phyloP scores from a whole-genome alignment of 2,888 invertebrate species.

The Acanthosoma haemorrhoidale region DNA sequence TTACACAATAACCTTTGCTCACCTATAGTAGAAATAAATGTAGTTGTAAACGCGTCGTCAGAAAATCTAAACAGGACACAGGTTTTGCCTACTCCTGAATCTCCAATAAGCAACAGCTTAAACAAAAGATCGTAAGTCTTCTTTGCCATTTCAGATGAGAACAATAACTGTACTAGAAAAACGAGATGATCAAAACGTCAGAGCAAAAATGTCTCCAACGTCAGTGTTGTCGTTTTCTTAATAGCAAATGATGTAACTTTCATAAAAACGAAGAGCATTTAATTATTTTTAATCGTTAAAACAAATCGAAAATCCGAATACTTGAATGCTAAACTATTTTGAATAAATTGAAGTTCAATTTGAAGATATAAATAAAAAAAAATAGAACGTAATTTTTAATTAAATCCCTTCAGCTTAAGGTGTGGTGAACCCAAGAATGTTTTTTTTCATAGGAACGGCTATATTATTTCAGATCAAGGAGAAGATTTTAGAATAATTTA shows the following conservation, averaged over 20 bases:
- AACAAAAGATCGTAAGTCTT: slow-evolving; percentile 92
- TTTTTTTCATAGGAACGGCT: too few relatives aligned
- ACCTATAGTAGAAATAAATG: slow-evolving; percentile 95
- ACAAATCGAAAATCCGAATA: too few relatives aligned
- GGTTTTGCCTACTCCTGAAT: slow-evolving; percentile 91
- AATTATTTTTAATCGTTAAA: too few relatives aligned
- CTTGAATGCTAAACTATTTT: too few relatives aligned
- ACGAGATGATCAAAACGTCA: slow-evolving; percentile 28
- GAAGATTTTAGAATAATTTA: too few relatives aligned
- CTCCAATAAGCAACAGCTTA: slow-evolving; percentile 86
- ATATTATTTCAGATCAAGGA: too few relatives aligned
- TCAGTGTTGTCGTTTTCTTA: slow-evolving; percentile 15
- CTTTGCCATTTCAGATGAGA: slow-evolving; percentile 90
- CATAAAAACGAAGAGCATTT: too few relatives aligned
- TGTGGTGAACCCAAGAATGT: too few relatives aligned
- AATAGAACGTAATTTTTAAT: too few relatives aligned
- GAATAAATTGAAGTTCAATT: too few relatives aligned
- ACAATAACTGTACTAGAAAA: not conserved
- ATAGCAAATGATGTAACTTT: not conserved
- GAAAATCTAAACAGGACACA: slow-evolving; percentile 91
- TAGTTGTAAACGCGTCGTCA: slow-evolving; percentile 90
- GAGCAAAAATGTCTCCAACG: slow-evolving; percentile 22
- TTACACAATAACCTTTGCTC: slow-evolving; percentile 46
- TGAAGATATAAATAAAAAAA: too few relatives aligned
- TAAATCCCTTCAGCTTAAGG: too few relatives aligned